Conservation (phyloP, 2,113 vertebrate genomes). For the Poeciliopsis turrubarensis region DNA sequence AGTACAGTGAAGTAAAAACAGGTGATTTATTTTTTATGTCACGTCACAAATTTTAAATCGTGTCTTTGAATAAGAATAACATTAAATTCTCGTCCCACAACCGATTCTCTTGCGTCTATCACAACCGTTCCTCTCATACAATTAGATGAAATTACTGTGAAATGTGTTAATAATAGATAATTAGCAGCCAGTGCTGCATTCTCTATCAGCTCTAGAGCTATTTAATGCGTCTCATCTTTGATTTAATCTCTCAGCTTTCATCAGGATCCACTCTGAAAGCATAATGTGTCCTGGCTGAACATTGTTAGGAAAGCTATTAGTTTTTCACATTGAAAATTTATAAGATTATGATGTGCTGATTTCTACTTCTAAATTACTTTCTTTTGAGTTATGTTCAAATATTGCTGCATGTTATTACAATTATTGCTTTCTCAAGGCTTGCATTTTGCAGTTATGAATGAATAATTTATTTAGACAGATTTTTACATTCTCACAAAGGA, state of each 20-base stretch:
- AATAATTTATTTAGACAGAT: not conserved
- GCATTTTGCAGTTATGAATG: not conserved
- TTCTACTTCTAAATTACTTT: not conserved
- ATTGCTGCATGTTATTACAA: not conserved
- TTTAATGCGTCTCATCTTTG: constrained; percentile 1
- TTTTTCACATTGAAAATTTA: not conserved
- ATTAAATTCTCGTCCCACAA: not conserved
- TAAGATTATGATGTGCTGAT: not conserved
- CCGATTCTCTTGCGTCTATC: not conserved
- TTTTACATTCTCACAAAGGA: not conserved
- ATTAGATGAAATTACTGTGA: not conserved
- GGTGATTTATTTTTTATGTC: not conserved
- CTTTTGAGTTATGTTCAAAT: not conserved
- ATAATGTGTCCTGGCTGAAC: not conserved
- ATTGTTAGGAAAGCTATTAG: not conserved
- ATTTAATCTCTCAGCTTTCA: not conserved
- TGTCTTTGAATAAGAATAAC: not conserved
- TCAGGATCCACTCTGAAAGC: not conserved
- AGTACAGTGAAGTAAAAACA: not conserved
- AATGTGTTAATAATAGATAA: not conserved
- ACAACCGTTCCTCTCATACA: not conserved
- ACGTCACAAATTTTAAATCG: not conserved
- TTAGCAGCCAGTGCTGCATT: not conserved
- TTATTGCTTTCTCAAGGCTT: not conserved
- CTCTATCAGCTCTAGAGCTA: not conserved